Base-by-base conservation (phyloP, 1,140 invertebrate genomes). In the Macrobrachium rosenbergii region DNA sequence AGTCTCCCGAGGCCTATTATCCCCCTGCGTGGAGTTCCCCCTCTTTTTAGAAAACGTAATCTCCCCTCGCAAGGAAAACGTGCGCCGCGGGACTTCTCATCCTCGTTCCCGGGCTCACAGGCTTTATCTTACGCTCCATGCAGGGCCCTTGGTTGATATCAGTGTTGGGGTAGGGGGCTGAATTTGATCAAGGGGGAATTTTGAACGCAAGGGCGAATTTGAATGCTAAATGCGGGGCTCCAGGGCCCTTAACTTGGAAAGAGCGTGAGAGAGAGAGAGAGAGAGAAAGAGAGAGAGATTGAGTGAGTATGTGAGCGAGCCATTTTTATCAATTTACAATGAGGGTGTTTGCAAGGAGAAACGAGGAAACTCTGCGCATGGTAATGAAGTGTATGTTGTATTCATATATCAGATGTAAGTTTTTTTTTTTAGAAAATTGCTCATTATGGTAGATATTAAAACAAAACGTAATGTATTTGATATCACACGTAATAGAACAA, bases 171-270 rank as follows among this genome's bases (percentile, higher is more conserved):
- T 67, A 17, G 69, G 85, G 85, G 85, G 64, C 67, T 63, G 58
- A 82, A 87, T 82, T 87, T 87, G 78, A 82, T 82, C 79, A 81
- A 75, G 79, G 85, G 79, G 69, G 72, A 52, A 82, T 82, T 87
- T 87, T 87, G 37, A 79, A 87, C 85, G 85, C 79, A 82, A 82
- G 85, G 76, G 85, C 85, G 85, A 87, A 87, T 87, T 87, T 87
- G 85, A 87, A 87, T 87, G 85, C 85, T 79, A 87, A 80, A 81
- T 82, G 79, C 78, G 67, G 75, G 69, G 64, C 81, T 82, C 81
- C 79, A 87, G 52, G 75, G 85, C 43, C 79, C 85, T 69, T 76
- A 62, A 67, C 78, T 62, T 1, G 37, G n/a, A 72, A n/a, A 72
- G 21, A 72, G 67, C 0, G 67, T n/a, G n/a, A n/a, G n/a, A 72